Base-by-base conservation (phyloP, 1,140 invertebrate species). In the Nixonia krombeini region DNA sequence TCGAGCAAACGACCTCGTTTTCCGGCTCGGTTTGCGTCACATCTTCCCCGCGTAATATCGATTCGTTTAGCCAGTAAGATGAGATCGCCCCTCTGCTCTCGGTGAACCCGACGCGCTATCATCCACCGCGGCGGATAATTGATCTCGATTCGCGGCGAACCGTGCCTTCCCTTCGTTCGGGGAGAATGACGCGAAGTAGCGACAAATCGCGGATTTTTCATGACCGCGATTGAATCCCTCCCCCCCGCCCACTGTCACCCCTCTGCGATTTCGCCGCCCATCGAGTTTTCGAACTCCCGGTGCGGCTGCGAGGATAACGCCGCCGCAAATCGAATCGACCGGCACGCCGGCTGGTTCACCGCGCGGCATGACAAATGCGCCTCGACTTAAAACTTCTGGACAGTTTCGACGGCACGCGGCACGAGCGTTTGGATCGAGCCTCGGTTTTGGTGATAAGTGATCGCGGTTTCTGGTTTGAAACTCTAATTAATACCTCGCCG, bases 401-500 rank as follows among this genome's bases (percentile, higher is more conserved):
- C 63, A 56, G 68, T 66, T 70, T 65, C 45, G 63, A 59, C 40
- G 26, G 23, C 38, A 47, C 44, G 59, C 45, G 46, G 58, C 56
- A 29, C 44, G 45, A 47, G 57, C 65, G 52, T 62, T n/a, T 68
- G 61, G 64, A 67, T 67, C 63, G 63, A 66, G 63, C 50, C 63
- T 58, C 33, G 64, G 79, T 68, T 73, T 68, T 67, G 58, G 77
- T 81, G 82, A 85, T 85, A 84, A 84, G 81, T 84, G 82, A 82
- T 83, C 81, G 79, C 75, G 81, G 78, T 79, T 74, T 69, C 72
- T 65, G 64, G 67, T 65, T 74, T 73, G 83, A 81, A 84, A 84
- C 80, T 84, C 79, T 84, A 85, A 85, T 84, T 84, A 85, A 85
- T 85, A 84, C 82, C 80, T 82, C 72, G 74, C 74, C 76, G 80